Evolutionary conservation across 2,797 vertebrate species (phyloP), one percentile per base, ranked within the genome.

Genomic region (Sandelia bainsii): DNA sequence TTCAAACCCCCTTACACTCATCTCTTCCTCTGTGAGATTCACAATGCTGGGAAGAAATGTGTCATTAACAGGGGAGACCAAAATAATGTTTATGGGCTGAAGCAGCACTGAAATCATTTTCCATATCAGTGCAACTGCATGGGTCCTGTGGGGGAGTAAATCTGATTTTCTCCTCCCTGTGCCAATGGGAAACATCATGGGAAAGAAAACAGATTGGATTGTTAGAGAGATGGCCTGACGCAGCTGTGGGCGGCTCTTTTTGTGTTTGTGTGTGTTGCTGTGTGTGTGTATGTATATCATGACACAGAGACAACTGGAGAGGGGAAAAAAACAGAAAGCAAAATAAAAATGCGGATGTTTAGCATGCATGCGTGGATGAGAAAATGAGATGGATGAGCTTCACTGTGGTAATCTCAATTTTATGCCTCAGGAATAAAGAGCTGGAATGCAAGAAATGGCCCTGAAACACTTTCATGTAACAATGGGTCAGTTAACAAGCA

Each of bases 131-230:
- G 82, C 87, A 92, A 91, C 91, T 92, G 87, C 92, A 93, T 87
- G 89, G 89, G 91, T 89, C 94, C 94, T 91, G 90, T 92, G 93
- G 93, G 93, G 91, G 89, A 93, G 89, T 91, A 94, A 91, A 93
- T 94, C 90, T 66, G 90, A 92, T 94, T 92, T 94, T 92, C 91
- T 94, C 83, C 84, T 90, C 86, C 77, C 75, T 77, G 91, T 93
- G 92, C 93, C 92, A 94, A 92, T 93, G 92, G 91, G 91, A 93
- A 93, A 92, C 92, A 93, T 93, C 91, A 94, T 95, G 94, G 92
- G 93, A 94, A 93, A 92, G 90, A 92, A 93, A 93, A 92, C 91
- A 94, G 91, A 93, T 92, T 93, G 92, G 91, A 93, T 92, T 93
- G 92, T 93, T 88, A 82, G 87, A 90, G 86, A 88, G 89, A 92